Evolutionary conservation across 2,797 vertebrate genomes (phyloP), one percentile per base, ranked within the genome.

Genomic region (Fistularia commersonii): DNA sequence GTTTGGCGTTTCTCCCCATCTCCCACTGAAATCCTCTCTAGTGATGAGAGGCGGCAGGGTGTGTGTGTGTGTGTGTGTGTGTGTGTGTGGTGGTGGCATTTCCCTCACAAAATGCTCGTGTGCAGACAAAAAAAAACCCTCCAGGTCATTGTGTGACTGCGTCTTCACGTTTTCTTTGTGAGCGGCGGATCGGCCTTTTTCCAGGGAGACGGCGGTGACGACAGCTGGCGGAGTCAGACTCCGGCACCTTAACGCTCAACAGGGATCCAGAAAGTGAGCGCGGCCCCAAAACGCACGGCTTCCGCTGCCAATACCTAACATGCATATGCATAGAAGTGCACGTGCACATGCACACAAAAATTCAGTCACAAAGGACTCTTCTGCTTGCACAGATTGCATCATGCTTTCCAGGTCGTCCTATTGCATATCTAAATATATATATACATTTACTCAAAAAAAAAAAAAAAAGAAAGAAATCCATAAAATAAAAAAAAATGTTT

Each of bases 141-240:
- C 23, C 23, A 2, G 4, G 23, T 23, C 23, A 23, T 23, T 23
- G 23, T 23, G 23, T 4, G 23, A 23, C 23, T 23, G 23, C 23
- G 23, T 4, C 23, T 23, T 23, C 23, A 23, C 23, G 4, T 23
- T 36, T 2, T 43, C 38, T 42, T 61, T 77, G 70, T 71, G 52
- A 62, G 52, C 3, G 2, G 35, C 57, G 52, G 44, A 43, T 45
- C 69, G 61, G 56, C 54, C 23, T 23, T 1, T 8, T 64, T 48
- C 35, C 52, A 45, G 55, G 61, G 52, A 65, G 68, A 62, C 51
- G 53, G 51, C 77, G 79, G 72, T 0, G 50, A 48, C 70, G 77
- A 79, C 78, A 87, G 81, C 80, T 83, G 77, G 54, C 23, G 54
- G 58, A 78, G 54, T 79, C 76, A 84, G 79, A 72, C 36, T 54